These are phyloP conservation scores for Neomorphus geoffroyi DNA, from an alignment of 2,797 vertebrate species.

Conservation along the genomic window DNA sequence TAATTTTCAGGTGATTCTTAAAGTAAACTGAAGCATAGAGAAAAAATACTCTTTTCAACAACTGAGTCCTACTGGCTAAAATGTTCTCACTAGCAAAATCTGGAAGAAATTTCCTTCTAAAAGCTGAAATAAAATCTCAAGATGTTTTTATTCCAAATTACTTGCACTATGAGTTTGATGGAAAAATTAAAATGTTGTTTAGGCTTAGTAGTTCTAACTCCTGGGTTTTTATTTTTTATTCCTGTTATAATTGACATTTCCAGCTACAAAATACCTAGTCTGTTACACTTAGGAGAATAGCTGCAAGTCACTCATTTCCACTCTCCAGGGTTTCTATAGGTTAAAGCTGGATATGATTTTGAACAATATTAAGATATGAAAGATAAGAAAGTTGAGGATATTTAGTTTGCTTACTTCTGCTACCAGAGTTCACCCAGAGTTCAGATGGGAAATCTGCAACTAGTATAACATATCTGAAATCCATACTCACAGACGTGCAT, in stretches of 20 bases:
- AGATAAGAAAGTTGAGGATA: neutral
- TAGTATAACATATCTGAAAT: neutral
- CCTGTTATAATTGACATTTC: slow-evolving; percentile 19
- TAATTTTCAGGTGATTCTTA: neutral
- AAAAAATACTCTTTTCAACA: neutral
- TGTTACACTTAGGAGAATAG: neutral
- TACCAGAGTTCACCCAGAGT: neutral
- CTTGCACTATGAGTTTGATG: slow-evolving; percentile 39
- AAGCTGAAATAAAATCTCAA: slow-evolving; percentile 37
- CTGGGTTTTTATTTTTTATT: slow-evolving; percentile 5
- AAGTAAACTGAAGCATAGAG: neutral
- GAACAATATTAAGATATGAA: neutral
- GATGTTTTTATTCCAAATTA: slow-evolving; percentile 32
- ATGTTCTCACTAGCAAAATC: neutral
- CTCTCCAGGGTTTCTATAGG: neutral
- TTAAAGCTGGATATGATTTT: neutral
- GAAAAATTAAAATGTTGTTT: slow-evolving; percentile 36
- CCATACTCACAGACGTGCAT: neutral
- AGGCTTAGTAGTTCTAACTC: slow-evolving; percentile 14
- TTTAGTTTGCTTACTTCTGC: neutral
- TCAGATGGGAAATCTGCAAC: neutral
- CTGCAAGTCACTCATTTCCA: neutral
- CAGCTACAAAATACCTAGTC: neutral
- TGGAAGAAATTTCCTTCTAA: neutral
- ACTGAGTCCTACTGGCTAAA: neutral